Conservation (phyloP, 2,113 vertebrate species). For the Grammomys dolichurus region DNA sequence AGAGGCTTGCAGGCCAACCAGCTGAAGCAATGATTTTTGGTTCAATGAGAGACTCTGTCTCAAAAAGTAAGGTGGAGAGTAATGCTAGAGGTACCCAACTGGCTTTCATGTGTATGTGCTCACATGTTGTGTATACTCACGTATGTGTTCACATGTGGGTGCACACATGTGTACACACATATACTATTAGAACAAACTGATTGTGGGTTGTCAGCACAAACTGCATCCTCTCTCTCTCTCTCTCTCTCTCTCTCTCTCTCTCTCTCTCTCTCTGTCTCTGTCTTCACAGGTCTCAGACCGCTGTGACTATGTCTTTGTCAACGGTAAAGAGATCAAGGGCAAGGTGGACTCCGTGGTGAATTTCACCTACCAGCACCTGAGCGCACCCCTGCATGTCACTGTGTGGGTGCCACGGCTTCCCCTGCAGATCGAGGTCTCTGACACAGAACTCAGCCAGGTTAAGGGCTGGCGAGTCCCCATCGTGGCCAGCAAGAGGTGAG, state of each 20-base stretch:
- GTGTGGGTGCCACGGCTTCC: conserved; percentile 98
- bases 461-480: conserved; percentile 97
- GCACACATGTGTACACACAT: not conserved
- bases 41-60: not conserved
- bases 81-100: not conserved
- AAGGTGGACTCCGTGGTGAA: conserved; percentile 92
- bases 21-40: no score
- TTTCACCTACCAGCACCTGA: conserved; percentile 95
- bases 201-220: not conserved
- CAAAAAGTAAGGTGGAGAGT: not conserved
- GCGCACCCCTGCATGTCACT: conserved; percentile 91
- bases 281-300: conserved; percentile 93
- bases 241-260: no score
- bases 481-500: conserved; percentile 91
- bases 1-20: not conserved
- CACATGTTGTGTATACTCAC: not conserved
- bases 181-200: not conserved
- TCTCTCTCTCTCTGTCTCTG: no score
- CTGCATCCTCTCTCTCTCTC: not conserved
- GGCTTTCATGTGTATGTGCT: not conserved
- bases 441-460: conserved; percentile 97
- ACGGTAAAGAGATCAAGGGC: conserved; percentile 97
- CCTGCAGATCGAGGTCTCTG: conserved; percentile 97
- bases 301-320: conserved; percentile 97
- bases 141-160: not conserved